Evolutionary conservation across 2,113 vertebrate species (phyloP), one percentile per base, ranked within the genome.

Genomic region (Ammodramus savannarum): DNA sequence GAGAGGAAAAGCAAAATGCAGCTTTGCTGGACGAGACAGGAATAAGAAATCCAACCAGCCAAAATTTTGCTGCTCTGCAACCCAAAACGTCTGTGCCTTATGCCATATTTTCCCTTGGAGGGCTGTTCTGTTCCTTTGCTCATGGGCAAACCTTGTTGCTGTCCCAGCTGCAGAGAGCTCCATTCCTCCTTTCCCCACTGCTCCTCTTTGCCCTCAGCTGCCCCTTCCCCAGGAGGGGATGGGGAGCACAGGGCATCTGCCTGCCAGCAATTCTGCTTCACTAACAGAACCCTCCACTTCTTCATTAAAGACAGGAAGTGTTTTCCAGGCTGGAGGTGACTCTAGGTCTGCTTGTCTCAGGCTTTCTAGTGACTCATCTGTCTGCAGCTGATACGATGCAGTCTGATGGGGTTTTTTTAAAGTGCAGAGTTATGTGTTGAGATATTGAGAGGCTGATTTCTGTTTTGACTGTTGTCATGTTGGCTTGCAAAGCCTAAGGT

Each of bases 251-350:
- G 51, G 52, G 59, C 68, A 62, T 80, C 41, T 95, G 93, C 91
- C 92, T 76, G 95, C 95, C 73, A 79, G 74, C 76, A 66, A 0
- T 63, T 90, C 23, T 2, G 8, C 61, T 71, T 39, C 83, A 11
- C n/a, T 65, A 62, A 62, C 72, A 39, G 68, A 68, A 49, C n/a
- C 71, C n/a, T 65, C n/a, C 31, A 32, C 39, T 5, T 71, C 81
- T 87, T 74, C 80, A 87, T 59, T 79, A 81, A 74, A 74, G 71
- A 63, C 39, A 29, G 90, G 58, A 46, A 58, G 86, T 16, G 38
- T 90, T 95, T 69, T 95, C 85, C 76, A 87, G 96, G 95, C 92
- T 96, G 65, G 92, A 96, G 97, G 97, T 98, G 95, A 93, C 73
- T 86, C 75, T 44, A 18, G 61, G 92, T 76, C 96, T 95, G 77